A percentile compares a stretch with the other conserved stretches of the same genome.
Evolutionary conservation across 2,113 vertebrate species (phyloP).

Genomic region (Psophia crepitans): DNA sequence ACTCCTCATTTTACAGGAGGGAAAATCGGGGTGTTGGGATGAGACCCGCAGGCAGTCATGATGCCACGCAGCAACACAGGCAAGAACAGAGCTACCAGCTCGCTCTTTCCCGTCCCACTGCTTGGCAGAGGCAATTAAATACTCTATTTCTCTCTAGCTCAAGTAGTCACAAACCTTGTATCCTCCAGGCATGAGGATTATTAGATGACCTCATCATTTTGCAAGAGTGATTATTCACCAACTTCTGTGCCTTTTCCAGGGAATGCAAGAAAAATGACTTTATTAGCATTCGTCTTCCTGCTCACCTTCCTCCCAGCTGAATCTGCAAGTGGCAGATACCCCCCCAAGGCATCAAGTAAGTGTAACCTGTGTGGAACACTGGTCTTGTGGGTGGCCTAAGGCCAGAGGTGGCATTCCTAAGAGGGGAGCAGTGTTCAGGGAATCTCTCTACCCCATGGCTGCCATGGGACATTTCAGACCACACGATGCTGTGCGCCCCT

Average conservation of each 20-base stretch:
- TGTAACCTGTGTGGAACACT: background rate
- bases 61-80: background rate
- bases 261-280: background rate
- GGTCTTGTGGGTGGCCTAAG: background rate
- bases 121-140: background rate
- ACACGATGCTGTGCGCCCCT: accelerated
- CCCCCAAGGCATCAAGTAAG: background rate
- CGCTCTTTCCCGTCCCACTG: background rate
- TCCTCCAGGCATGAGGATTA: accelerated
- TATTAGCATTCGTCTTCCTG: background rate
- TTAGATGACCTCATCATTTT: background rate
- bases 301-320: constrained; percentile 17
- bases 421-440: background rate
- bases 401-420: background rate
- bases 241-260: background rate
- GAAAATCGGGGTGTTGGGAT: background rate
- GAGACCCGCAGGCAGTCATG: accelerated
- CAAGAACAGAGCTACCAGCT: background rate
- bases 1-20: too few relatives aligned
- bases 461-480: accelerated
- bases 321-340: background rate
- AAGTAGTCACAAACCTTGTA: background rate
- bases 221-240: background rate
- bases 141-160: accelerated
- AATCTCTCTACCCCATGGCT: accelerated